These are phyloP conservation scores for Ginglymostoma cirratum DNA, from an alignment of 2,113 vertebrate genomes.

Conservation along the genomic window DNA sequence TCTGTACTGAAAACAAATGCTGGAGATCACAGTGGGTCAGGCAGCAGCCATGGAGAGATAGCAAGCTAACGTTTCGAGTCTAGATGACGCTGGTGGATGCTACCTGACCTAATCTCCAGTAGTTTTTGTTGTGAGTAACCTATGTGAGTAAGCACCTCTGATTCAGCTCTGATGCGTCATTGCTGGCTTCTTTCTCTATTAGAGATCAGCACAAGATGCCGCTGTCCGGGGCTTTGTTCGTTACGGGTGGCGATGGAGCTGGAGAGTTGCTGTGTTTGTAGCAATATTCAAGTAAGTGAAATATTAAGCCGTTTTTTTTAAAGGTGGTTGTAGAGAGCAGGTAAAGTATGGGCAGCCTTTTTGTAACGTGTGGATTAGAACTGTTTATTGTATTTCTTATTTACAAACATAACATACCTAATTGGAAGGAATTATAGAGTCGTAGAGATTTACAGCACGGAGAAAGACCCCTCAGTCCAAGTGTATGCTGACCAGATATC, in stretches of 20 bases:
- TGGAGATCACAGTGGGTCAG: no score
- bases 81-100: no score
- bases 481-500: no score
- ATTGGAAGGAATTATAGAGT: neutral
- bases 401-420: neutral
- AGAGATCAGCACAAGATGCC: constrained; percentile 79
- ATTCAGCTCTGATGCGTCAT: neutral
- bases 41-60: no score
- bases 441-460: no score
- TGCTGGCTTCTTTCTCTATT: constrained; percentile 24
- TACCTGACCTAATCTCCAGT: no score
- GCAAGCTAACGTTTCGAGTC: no score
- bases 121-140: neutral
- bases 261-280: constrained; percentile 76
- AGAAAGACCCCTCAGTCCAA: no score
- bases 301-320: neutral
- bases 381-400: neutral
- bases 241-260: constrained; percentile 91
- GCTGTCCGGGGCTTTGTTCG: constrained; percentile 77
- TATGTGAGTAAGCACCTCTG: neutral
- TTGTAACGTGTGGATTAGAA: neutral
- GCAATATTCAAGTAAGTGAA: constrained; percentile 79
- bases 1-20: no score
- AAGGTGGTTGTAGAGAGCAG: neutral
- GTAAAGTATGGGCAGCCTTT: no score